Base-by-base conservation (phyloP, 2,797 vertebrate species). In the Rhynchotus rufescens region DNA sequence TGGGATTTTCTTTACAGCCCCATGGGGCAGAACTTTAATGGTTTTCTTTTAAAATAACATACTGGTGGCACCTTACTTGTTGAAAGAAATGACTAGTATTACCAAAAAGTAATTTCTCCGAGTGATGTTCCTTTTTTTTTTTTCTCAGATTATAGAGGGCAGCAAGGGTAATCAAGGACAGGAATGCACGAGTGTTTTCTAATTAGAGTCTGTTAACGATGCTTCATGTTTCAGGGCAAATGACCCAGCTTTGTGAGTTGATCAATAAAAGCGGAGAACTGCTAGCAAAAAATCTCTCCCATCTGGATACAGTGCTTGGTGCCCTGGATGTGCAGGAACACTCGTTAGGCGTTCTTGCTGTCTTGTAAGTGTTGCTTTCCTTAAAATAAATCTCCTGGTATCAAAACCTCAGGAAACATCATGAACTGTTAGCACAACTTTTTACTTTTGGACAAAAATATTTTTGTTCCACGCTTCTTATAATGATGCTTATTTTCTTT, bases 251-350 rank as follows among this genome's bases (percentile, higher is more conserved):
- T 81, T 99, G 99, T 91, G 99, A 99, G 97, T 97, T 99, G 97
- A 99, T 99, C 98, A 99, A 99, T 98, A 99, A 99, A 98, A 99
- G 99, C 12, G 99, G 99, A 90, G 99, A 99, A 93, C 98, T 99
- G 96, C 98, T 99, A 95, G 99, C 99, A 90, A 99, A 99, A 98
- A 99, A 99, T 79, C 97, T 99, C 93, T 99, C 99, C 80, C 99
- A 99, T 85, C 98, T 99, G 98, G 99, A 99, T 97, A 99, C 99
- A 15, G 99, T 99, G 94, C 98, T 99, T 5, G 99, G 99, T 92
- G 99, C 99, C 74, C 97, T 99, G 97, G 99, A 99, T 96, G 99
- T 99, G 88, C 99, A 99, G 93, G 99, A 99, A 95, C 99, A 99
- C 95, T 99, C 99, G 8, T 95, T 99, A 45, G 99, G 99, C 1